A percentile compares a stretch with the other conserved stretches of the same genome.
phyloP scores from a whole-genome alignment of 2,113 vertebrate genomes.

The Upupa epops region DNA sequence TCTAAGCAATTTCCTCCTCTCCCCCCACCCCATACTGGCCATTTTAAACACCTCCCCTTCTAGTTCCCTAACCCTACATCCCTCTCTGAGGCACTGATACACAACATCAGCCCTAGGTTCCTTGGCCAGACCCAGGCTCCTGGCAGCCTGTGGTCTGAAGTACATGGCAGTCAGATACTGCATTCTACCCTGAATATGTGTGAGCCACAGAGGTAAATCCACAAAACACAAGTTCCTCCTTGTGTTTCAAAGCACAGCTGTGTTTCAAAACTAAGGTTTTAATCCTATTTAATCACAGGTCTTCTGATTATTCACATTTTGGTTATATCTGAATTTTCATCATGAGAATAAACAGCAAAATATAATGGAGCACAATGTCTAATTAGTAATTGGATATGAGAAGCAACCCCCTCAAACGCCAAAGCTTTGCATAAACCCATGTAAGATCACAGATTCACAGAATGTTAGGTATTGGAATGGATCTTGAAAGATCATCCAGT shows the following conservation, averaged over 20 bases:
- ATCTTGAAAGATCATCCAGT: too few relatives aligned
- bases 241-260: too few relatives aligned
- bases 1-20: not conserved
- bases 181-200: not conserved
- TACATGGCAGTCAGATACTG: not conserved
- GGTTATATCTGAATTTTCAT: not conserved
- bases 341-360: not conserved
- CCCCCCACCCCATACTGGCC: not conserved
- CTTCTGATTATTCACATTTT: not conserved
- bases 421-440: not conserved
- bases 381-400: not conserved
- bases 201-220: not conserved
- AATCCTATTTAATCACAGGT: not conserved
- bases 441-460: too few relatives aligned
- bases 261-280: not conserved
- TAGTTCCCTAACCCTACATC: not conserved
- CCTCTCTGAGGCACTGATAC: not conserved
- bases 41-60: not conserved
- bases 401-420: not conserved
- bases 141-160: not conserved
- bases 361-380: not conserved
- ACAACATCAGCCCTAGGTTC: not conserved
- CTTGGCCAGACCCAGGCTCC: not conserved
- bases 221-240: fast-evolving
- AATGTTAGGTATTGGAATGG: too few relatives aligned